Percentiles rank a stretch among this genome's conserved stretches.
Conservation (phyloP, 2,888 invertebrate species). For the Drosophila meridiana region DNA sequence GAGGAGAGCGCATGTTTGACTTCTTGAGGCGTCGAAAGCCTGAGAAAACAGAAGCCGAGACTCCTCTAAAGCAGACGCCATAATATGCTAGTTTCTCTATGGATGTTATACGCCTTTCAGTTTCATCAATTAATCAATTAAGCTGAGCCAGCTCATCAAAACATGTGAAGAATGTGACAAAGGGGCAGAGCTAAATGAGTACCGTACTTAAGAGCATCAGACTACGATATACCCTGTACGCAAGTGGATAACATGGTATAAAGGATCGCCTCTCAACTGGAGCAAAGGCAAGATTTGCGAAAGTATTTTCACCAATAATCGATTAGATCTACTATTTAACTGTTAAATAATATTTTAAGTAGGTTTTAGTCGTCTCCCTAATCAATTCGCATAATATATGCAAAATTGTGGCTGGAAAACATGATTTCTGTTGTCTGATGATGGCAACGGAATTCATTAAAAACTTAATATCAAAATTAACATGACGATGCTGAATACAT, state of each 20-base stretch:
- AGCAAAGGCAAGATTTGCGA: neutral
- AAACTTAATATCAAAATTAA: neutral
- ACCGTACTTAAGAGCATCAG: neutral
- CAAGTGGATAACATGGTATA: neutral
- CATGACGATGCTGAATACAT: neutral
- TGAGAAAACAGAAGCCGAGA: slow-evolving; percentile 17
- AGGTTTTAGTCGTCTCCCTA: neutral
- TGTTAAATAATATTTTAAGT: neutral
- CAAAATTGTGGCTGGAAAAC: neutral
- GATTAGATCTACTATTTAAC: neutral
- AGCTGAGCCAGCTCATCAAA: slow-evolving; percentile 22
- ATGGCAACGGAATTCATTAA: neutral
- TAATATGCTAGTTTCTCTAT: slow-evolving; percentile 1
- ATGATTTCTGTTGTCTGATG: neutral
- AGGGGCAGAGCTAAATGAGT: neutral
- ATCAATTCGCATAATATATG: slow-evolving; percentile 2
- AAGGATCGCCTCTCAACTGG: neutral
- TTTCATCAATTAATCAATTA: slow-evolving; percentile 17
- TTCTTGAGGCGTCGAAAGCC: slow-evolving; percentile 34
- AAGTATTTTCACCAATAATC: neutral
- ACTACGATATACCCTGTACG: slow-evolving; percentile 7
- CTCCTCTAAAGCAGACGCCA: slow-evolving; percentile 45
- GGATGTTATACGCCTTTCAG: neutral
- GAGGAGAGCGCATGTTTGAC: slow-evolving; percentile 59
- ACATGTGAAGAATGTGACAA: slow-evolving; percentile 6